Base-by-base conservation (phyloP, 2,113 vertebrate genomes). In the Engraulis encrasicolus region DNA sequence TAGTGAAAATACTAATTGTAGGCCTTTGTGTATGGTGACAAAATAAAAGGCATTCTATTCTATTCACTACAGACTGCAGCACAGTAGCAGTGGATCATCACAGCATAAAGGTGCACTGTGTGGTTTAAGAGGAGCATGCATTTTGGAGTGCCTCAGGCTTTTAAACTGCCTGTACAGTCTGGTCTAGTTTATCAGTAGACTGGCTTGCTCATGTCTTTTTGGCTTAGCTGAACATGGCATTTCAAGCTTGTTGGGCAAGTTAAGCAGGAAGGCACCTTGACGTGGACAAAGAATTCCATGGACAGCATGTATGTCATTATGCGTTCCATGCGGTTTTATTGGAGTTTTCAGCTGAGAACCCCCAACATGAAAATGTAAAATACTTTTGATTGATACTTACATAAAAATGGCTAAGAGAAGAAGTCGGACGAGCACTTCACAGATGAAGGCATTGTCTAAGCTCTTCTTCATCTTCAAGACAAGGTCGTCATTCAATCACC, bases 391-490 rank as follows among this genome's bases (percentile, higher is more conserved):
- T 1, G 14, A 45, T 45, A 93, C 94, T 93, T 88, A 96, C 95
- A 96, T 58, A 84, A 96, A 95, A 27, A 95, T 86, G 1, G 89
- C 74, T 79, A 96, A 54, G 85, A 96, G 92, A 0, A 88, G 85
- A 45, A 94, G 79, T 79, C 95, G 92, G 81, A 96, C 15, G 11
- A 90, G 89, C n/a, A 94, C 71, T 81, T 96, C 95, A 23, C 89
- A 90, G 78, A 94, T 86, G 81, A 96, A 91, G 52, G 92, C 93
- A 58, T 87, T 89, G 78, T 94, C 86, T 52, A 94, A 87, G 84
- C 86, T 90, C 89, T 91, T 92, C 93, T 91, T 95, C 95, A 96
- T 96, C 81, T 91, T 93, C 86, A 85, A 87, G 89, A 82, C 90
- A 90, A 91, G 36, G 82, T 80, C 38, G 81, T 83, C 81, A 83